Conservation (phyloP, 2,797 vertebrate species). For the Orientallactaga sibirica region DNA sequence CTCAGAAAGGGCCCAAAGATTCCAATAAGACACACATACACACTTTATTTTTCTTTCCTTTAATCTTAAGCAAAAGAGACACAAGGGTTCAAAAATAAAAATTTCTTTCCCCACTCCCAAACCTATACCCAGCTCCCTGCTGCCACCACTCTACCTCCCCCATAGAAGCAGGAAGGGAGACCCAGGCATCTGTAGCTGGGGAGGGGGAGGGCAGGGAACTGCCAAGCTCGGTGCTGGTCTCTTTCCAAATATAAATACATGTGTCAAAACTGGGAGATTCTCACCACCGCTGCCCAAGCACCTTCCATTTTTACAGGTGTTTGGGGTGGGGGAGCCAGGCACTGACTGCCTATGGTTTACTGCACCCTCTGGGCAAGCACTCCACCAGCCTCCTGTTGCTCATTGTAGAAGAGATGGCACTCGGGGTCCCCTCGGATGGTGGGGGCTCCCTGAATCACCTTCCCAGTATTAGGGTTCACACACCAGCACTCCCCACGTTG, state of each 20-base stretch:
- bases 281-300: constrained; percentile 64
- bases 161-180: not conserved
- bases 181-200: constrained; percentile 27
- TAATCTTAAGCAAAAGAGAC: constrained; percentile 84
- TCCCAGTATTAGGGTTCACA: constrained; percentile 94
- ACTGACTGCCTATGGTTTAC: constrained; percentile 79
- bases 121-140: constrained; percentile 25
- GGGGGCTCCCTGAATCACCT: constrained; percentile 92
- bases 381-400: constrained; percentile 87
- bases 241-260: constrained; percentile 87
- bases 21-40: constrained; percentile 35
- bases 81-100: constrained; percentile 84
- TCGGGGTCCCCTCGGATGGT: constrained; percentile 95
- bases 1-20: not conserved
- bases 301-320: constrained; percentile 35
- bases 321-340: constrained; percentile 68
- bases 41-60: constrained; percentile 78
- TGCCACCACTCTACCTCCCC: not conserved
- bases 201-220: constrained; percentile 48
- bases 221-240: constrained; percentile 82
- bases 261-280: constrained; percentile 84
- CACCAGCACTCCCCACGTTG: constrained; percentile 99
- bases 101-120: constrained; percentile 70
- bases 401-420: constrained; percentile 94
- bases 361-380: constrained; percentile 83